Conservation (phyloP, 2,797 vertebrate genomes). For the Periophthalmus magnuspinnatus region DNA sequence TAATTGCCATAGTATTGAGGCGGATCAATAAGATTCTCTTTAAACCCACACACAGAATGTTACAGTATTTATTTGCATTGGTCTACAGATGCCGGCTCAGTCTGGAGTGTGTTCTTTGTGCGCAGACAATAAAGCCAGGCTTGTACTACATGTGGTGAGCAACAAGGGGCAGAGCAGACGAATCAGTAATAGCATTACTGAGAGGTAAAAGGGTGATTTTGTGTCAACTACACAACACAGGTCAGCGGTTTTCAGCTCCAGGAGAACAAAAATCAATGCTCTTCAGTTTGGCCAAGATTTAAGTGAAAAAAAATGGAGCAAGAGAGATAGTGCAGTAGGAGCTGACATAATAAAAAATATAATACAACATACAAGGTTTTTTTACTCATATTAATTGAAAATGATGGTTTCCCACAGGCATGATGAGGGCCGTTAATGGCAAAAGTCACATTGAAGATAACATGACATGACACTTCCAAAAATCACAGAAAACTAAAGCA, state of each 20-base stretch:
- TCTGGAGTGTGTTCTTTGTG: conserved; percentile 5
- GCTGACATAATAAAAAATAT: neutral
- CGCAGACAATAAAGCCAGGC: conserved; percentile 4
- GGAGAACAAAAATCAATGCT: conserved; percentile 5
- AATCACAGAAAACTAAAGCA: neutral
- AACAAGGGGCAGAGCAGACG: conserved; percentile 26
- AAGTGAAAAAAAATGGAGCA: conserved; percentile 8
- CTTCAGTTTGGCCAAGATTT: neutral
- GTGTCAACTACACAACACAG: conserved; percentile 34
- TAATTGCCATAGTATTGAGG: neutral
- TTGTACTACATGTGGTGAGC: conserved; percentile 22
- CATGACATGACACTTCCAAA: neutral
- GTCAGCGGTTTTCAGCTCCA: conserved; percentile 40
- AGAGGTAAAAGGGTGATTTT: conserved; percentile 25
- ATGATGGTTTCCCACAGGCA: neutral
- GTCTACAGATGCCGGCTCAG: neutral
- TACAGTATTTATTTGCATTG: conserved; percentile 5
- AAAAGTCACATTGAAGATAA: neutral
- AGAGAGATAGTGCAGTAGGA: neutral
- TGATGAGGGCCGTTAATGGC: neutral
- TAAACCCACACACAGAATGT: conserved; percentile 1
- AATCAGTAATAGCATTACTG: conserved; percentile 19
- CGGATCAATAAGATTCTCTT: neutral
- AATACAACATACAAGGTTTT: neutral
- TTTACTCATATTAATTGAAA: neutral